Conservation (phyloP, 2,888 invertebrate species). For the Stictocephala bisonia region DNA sequence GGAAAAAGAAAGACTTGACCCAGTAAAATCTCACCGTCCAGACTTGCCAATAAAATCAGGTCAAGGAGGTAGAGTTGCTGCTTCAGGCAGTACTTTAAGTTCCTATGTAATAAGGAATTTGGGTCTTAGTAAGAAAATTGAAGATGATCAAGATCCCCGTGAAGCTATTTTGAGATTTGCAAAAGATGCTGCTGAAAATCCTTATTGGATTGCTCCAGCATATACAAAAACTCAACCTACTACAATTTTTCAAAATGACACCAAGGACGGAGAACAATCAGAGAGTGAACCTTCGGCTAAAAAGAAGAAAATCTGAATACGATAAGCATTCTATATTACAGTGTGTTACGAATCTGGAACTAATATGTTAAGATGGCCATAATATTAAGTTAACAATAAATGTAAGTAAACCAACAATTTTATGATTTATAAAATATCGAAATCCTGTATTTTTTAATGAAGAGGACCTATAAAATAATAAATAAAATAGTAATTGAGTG, state of each 20-base stretch:
- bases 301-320: conserved; percentile 51
- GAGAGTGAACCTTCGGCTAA: conserved; percentile 61
- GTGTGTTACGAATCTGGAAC: too few relatives aligned
- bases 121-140: conserved; percentile 90
- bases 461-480: too few relatives aligned
- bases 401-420: too few relatives aligned
- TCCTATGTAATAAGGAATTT: conserved; percentile 96
- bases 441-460: too few relatives aligned
- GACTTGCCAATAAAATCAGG: conserved; percentile 89
- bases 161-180: conserved; percentile 96
- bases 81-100: conserved; percentile 94
- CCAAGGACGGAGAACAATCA: conserved; percentile 64
- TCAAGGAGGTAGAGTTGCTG: conserved; percentile 90
- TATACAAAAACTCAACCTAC: conserved; percentile 91
- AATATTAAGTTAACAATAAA: too few relatives aligned
- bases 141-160: conserved; percentile 92
- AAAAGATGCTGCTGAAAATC: conserved; percentile 95
- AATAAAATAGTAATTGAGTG: too few relatives aligned
- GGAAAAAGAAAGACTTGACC: conserved; percentile 91
- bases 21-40: conserved; percentile 83
- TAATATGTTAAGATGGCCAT: not conserved
- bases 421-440: too few relatives aligned
- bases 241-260: conserved; percentile 77
- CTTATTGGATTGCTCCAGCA: conserved; percentile 96
- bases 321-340: not conserved